A percentile compares a stretch with the other conserved stretches of the same genome.
Evolutionary conservation across 1,140 invertebrate genomes (phyloP).

Genomic region (Cydia pomonella): DNA sequence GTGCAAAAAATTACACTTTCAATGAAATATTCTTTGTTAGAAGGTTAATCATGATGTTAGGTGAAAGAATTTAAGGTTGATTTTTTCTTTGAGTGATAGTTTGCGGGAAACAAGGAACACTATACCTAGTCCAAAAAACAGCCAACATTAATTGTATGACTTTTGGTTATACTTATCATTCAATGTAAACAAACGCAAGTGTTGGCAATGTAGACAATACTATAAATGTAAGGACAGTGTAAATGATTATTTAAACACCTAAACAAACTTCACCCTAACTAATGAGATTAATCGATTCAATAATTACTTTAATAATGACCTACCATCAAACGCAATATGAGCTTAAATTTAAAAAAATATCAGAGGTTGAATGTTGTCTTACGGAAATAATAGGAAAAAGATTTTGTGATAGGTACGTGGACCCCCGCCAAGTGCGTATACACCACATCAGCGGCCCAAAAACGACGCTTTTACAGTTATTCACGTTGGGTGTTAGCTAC

Average conservation of each 20-base stretch:
- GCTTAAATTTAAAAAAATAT: not conserved
- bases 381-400: not conserved
- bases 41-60: not conserved
- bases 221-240: not conserved
- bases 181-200: not conserved
- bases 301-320: slow-evolving; percentile 9
- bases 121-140: not conserved
- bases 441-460: slow-evolving; percentile 48
- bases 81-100: no score
- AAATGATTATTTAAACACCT: not conserved
- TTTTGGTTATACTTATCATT: not conserved
- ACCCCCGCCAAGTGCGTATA: slow-evolving; percentile 61
- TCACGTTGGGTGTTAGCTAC: slow-evolving; percentile 39
- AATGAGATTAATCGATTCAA: not conserved
- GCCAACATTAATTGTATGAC: not conserved
- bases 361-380: not conserved
- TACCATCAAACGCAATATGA: not conserved
- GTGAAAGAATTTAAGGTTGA: no score
- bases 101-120: not conserved
- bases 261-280: not conserved
- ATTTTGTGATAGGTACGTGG: slow-evolving; percentile 27
- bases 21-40: not conserved
- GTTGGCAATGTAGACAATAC: not conserved
- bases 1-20: not conserved
- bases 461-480: slow-evolving; percentile 56